Conservation (phyloP, 2,888 invertebrate species). For the Gerosis bhagava region DNA sequence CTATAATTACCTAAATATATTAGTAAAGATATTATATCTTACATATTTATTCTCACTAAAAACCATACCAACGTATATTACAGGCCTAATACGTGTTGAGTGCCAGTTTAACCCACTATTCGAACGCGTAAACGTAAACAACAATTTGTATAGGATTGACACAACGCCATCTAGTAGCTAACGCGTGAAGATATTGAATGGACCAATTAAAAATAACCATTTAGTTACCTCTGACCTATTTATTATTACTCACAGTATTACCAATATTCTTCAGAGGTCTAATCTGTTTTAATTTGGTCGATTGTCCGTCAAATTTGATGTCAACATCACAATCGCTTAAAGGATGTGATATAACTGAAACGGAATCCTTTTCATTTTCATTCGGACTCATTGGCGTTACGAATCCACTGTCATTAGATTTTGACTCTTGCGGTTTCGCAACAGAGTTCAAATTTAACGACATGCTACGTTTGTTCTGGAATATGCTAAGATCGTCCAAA, state of each 20-base stretch:
- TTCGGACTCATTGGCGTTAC: conserved; percentile 84
- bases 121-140: too few relatives aligned
- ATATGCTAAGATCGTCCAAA: conserved; percentile 57
- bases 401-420: conserved; percentile 82
- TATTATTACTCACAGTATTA: background rate
- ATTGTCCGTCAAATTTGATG: conserved; percentile 89
- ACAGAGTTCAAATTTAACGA: conserved; percentile 62
- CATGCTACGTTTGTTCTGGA: conserved; percentile 61
- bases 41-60: too few relatives aligned
- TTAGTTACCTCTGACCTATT: background rate
- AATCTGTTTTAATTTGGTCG: conserved; percentile 90
- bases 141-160: too few relatives aligned
- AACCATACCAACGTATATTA: too few relatives aligned
- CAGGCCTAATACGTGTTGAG: too few relatives aligned
- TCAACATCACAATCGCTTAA: conserved; percentile 90
- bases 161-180: too few relatives aligned
- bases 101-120: too few relatives aligned
- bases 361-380: conserved; percentile 64
- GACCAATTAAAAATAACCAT: background rate
- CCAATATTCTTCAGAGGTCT: conserved; percentile 64
- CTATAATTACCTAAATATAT: too few relatives aligned
- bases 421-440: conserved; percentile 36
- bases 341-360: conserved; percentile 84
- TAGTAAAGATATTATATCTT: too few relatives aligned
- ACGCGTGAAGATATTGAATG: too few relatives aligned